Evolutionary conservation across 1,140 invertebrate genomes (phyloP).

Genomic region (Pogonognathellus flavescens): DNA sequence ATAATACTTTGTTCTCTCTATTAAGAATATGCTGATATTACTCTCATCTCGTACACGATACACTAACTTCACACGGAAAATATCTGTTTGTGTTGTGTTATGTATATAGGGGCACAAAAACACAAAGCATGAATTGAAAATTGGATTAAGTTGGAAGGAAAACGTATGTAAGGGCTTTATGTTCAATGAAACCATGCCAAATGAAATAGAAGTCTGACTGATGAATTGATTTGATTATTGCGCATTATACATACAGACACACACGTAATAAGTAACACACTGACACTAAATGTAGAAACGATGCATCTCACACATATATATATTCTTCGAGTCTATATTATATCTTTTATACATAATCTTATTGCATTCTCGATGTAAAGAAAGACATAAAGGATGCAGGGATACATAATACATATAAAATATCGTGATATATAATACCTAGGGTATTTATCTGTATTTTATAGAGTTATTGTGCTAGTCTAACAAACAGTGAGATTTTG

Average conservation of each 20-base stretch:
- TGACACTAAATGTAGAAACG: too few species aligned
- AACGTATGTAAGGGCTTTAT: constrained; percentile 38
- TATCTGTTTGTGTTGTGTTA: not conserved
- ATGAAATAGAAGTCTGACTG: constrained; percentile 26
- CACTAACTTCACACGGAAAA: too few species aligned
- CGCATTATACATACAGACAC: not conserved
- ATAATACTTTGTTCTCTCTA: not conserved
- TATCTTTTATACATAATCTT: too few species aligned
- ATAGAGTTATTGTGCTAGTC: too few species aligned
- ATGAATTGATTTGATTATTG: constrained; percentile 40
- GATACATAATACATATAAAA: too few species aligned
- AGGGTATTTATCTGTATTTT: too few species aligned
- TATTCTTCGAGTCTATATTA: too few species aligned
- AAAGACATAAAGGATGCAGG: not conserved
- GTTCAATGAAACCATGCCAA: constrained; percentile 25
- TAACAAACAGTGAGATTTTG: not conserved
- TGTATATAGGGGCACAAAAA: not conserved
- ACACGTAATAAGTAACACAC: not conserved
- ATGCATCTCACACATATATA: too few species aligned
- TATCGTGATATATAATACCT: too few species aligned
- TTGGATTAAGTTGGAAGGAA: constrained; percentile 35
- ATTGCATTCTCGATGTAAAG: not conserved
- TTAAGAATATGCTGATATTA: not conserved
- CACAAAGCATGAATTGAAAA: constrained; percentile 35
- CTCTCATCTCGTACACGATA: too few species aligned